Evolutionary conservation across 1,140 invertebrate genomes (phyloP).

Genomic region (Akabosia matsudoensis): DNA sequence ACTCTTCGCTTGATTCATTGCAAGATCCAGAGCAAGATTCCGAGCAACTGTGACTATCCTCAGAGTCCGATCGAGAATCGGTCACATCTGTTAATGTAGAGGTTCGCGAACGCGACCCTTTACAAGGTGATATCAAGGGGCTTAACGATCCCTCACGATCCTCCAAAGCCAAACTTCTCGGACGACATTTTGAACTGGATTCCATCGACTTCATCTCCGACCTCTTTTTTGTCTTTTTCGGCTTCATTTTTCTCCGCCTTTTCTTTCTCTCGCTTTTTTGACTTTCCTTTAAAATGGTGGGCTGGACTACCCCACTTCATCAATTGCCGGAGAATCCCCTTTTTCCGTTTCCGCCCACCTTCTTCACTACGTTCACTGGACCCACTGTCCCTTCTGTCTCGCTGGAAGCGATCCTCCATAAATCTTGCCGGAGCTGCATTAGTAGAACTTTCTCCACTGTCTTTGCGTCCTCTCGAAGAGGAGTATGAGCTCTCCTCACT

Average conservation of each 20-base stretch:
- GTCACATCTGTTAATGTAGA: not conserved
- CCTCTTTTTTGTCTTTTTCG: not conserved
- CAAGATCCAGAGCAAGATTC: not conserved
- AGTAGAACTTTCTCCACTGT: not conserved
- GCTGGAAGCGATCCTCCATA: not conserved
- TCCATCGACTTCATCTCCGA: not conserved
- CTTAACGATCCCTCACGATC: not conserved
- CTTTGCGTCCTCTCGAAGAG: not conserved
- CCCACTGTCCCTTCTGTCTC: not conserved
- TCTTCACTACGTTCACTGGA: constrained; percentile 7
- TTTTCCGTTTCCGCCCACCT: constrained; percentile 27
- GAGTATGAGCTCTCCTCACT: not conserved
- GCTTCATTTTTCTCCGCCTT: not conserved
- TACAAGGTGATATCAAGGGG: not conserved
- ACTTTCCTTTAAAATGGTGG: constrained; percentile 15
- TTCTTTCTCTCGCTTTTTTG: not conserved
- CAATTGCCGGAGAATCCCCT: constrained; percentile 39
- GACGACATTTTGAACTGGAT: not conserved
- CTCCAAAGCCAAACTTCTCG: not conserved
- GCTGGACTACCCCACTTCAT: constrained; percentile 41
- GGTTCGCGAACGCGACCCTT: not conserved
- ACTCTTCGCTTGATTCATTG: not conserved
- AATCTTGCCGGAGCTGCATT: not conserved
- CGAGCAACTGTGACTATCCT: not conserved
- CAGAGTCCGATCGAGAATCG: not conserved